A percentile compares a stretch with the other conserved stretches of the same genome.
Conservation (phyloP, 2,113 vertebrate species). For the Sinocyclocheilus anophthalmus region DNA sequence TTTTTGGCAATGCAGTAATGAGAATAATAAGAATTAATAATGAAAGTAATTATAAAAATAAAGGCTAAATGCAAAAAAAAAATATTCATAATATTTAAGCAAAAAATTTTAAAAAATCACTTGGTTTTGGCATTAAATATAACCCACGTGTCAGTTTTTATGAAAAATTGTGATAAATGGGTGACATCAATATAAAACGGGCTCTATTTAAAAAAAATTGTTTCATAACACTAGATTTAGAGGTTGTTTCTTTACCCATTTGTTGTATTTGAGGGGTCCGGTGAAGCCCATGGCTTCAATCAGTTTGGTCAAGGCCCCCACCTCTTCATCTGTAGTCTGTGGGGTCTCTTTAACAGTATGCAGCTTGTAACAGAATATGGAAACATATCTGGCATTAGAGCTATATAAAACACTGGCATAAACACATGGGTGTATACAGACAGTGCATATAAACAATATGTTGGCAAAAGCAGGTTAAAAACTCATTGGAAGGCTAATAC, state of each 20-base stretch:
- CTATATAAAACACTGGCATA: conserved; percentile 1
- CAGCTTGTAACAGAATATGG: conserved; percentile 68
- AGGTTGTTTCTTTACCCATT: conserved; percentile 84
- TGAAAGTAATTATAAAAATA: background rate
- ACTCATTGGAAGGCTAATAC: background rate
- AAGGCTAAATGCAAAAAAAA: background rate
- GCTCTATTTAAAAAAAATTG: background rate
- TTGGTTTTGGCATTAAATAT: background rate
- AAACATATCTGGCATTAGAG: background rate
- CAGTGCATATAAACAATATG: background rate
- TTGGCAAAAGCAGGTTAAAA: background rate
- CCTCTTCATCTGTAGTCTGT: conserved; percentile 85
- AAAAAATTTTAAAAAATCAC: background rate
- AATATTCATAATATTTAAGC: background rate
- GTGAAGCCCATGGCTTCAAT: conserved; percentile 98
- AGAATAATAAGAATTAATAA: background rate
- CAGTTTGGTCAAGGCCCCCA: conserved; percentile 88
- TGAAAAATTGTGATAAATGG: background rate
- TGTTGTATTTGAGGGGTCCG: conserved; percentile 94
- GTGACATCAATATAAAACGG: background rate
- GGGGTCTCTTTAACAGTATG: conserved; percentile 78
- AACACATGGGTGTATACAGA: background rate
- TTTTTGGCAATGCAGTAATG: background rate
- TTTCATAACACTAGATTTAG: background rate
- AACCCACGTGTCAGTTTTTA: background rate